A percentile compares a stretch with the other conserved stretches of the same genome.
These are phyloP conservation scores for Noctuana brunneofusca DNA, from an alignment of 2,888 invertebrate species.

Conservation along the genomic window DNA sequence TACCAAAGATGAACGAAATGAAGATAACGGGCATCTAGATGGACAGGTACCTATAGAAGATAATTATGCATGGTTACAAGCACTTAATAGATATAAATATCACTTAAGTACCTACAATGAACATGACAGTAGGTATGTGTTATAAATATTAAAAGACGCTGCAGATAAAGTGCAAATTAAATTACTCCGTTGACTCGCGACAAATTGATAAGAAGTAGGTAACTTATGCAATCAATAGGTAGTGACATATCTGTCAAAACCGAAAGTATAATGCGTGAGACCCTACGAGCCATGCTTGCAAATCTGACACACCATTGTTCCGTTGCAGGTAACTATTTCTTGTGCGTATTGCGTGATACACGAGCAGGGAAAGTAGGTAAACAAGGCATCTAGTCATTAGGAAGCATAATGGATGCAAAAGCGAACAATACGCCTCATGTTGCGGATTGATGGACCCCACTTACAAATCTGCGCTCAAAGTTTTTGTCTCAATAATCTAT, in stretches of 20 bases:
- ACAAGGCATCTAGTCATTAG: constrained; percentile 51
- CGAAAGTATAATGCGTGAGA: constrained; percentile 46
- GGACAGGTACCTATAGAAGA: neutral
- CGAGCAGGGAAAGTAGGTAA: constrained; percentile 58
- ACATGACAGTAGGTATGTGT: too few relatives aligned
- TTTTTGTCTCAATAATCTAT: constrained; percentile 26
- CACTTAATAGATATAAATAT: too few relatives aligned
- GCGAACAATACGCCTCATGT: constrained; percentile 43
- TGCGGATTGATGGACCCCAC: constrained; percentile 33
- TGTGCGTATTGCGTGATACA: constrained; percentile 52
- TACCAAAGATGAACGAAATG: neutral
- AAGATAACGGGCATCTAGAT: neutral
- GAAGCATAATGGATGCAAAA: constrained; percentile 46
- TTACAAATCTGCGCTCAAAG: neutral
- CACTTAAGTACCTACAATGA: too few relatives aligned
- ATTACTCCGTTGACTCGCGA: neutral
- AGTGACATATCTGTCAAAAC: constrained; percentile 40
- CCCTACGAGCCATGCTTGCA: constrained; percentile 41
- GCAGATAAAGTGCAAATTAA: neutral
- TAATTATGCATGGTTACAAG: too few relatives aligned
- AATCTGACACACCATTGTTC: constrained; percentile 55
- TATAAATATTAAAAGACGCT: neutral
- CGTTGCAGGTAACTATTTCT: constrained; percentile 40
- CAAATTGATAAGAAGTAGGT: neutral
- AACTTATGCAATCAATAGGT: constrained; percentile 14